These are phyloP conservation scores for Bombus sylvicola DNA, from an alignment of 1,140 invertebrate genomes.

Conservation along the genomic window DNA sequence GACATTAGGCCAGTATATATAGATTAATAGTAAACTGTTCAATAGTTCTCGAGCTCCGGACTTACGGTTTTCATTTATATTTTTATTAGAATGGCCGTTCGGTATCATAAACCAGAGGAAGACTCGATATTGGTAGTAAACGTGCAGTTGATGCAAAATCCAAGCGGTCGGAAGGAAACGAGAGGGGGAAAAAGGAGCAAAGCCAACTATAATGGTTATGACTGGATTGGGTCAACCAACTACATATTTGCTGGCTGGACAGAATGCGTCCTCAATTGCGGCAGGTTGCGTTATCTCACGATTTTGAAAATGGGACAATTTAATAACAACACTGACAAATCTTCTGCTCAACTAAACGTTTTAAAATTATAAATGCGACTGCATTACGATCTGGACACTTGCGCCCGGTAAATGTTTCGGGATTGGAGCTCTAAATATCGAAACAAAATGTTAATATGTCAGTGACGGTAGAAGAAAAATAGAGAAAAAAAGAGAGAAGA, in stretches of 20 bases:
- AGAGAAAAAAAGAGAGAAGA: not conserved
- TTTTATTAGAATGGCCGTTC: constrained; percentile 2
- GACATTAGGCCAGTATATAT: not conserved
- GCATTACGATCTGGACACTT: no score
- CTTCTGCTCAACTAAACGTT: not conserved
- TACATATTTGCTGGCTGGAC: constrained; percentile 18
- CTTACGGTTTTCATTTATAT: constrained; percentile 14
- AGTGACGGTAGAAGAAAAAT: not conserved
- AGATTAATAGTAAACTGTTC: not conserved
- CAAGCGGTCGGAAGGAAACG: not conserved
- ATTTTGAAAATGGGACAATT: constrained; percentile 45
- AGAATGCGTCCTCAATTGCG: constrained; percentile 35
- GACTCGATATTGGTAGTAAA: constrained; percentile 40
- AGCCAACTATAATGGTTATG: constrained; percentile 48
- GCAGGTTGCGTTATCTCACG: constrained; percentile 33
- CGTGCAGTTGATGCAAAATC: constrained; percentile 48
- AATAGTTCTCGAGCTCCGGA: no score
- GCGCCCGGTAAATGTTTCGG: not conserved
- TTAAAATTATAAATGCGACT: not conserved
- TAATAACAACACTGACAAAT: constrained; percentile 14
- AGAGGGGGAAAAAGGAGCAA: constrained; percentile 25
- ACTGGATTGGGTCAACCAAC: constrained; percentile 48
- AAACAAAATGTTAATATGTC: not conserved
- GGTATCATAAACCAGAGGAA: constrained; percentile 3
- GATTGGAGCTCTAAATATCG: not conserved